Percentiles rank a stretch among this genome's conserved stretches.
Conservation (phyloP, 1,140 invertebrate species). For the Tenebrio molitor region DNA sequence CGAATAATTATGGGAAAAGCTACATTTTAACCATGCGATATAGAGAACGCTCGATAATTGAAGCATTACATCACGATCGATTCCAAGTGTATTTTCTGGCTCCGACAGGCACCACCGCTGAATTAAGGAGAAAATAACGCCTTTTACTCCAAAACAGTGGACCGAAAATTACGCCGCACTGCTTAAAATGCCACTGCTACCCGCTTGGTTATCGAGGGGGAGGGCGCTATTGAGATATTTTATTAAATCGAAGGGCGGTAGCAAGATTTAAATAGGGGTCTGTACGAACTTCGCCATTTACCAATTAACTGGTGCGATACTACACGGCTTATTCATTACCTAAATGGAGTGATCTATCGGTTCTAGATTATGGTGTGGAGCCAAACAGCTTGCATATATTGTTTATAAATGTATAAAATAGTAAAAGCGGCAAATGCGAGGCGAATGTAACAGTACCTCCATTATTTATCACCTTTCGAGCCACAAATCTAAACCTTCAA, state of each 20-base stretch:
- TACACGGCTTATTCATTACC: slow-evolving; percentile 4
- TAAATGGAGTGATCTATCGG: slow-evolving; percentile 2
- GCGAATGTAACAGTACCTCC: no score
- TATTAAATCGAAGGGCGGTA: not conserved
- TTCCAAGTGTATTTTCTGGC: slow-evolving; percentile 41
- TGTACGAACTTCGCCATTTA: slow-evolving; percentile 27
- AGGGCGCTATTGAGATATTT: no score
- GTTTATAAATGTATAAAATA: no score
- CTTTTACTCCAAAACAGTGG: not conserved
- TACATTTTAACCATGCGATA: slow-evolving; percentile 47
- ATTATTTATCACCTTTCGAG: no score
- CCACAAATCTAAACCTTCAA: no score
- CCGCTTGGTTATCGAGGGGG: no score
- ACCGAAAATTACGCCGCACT: slow-evolving; percentile 14
- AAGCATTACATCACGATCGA: slow-evolving; percentile 52
- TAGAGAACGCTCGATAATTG: slow-evolving; percentile 52
- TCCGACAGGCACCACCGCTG: slow-evolving; percentile 49
- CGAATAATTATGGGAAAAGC: slow-evolving; percentile 52
- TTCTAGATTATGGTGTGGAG: no score
- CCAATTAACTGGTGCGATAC: slow-evolving; percentile 11
- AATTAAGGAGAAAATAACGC: slow-evolving; percentile 12
- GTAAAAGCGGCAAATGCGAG: no score
- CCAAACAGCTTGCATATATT: no score
- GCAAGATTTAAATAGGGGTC: no score
- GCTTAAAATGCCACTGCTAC: no score